These are phyloP conservation scores for Papilio gigon DNA, from an alignment of 2,888 invertebrate species.

Conservation along the genomic window DNA sequence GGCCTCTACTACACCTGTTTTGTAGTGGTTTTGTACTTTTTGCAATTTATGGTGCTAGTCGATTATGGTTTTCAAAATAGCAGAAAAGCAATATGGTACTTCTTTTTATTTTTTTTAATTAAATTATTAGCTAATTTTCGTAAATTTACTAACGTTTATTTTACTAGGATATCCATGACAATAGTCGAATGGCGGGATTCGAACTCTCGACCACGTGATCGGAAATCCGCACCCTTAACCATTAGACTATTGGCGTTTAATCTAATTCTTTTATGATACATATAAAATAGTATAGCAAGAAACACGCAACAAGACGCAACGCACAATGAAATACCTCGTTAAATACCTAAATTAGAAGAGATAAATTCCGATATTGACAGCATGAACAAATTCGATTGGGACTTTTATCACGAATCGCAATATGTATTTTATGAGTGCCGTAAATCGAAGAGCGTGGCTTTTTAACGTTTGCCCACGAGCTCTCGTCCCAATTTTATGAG, in stretches of 20 bases:
- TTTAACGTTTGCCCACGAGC: constrained; percentile 78
- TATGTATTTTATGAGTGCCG: constrained; percentile 80
- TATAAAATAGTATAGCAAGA: neutral
- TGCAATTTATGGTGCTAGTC: neutral
- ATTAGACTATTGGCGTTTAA: too few relatives aligned
- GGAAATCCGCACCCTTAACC: too few relatives aligned
- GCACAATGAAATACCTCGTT: constrained; percentile 11
- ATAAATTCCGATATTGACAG: constrained; percentile 69
- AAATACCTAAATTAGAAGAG: constrained; percentile 45
- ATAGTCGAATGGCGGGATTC: too few relatives aligned
- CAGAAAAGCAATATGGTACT: neutral
- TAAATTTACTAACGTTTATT: too few relatives aligned
- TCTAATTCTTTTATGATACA: constrained; percentile 51
- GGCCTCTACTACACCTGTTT: neutral
- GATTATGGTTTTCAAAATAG: neutral
- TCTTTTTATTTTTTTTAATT: too few relatives aligned
- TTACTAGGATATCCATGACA: too few relatives aligned
- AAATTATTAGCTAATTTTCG: too few relatives aligned
- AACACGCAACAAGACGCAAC: constrained; percentile 40
- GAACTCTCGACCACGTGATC: too few relatives aligned
- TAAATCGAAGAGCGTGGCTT: constrained; percentile 79
- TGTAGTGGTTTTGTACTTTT: neutral
- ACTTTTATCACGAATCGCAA: constrained; percentile 80
- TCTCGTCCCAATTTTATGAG: constrained; percentile 75
- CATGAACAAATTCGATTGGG: constrained; percentile 70